Percentiles rank a stretch among this genome's conserved stretches.
phyloP scores from a whole-genome alignment of 2,797 vertebrate species.

The Pogoniulus pusillus region DNA sequence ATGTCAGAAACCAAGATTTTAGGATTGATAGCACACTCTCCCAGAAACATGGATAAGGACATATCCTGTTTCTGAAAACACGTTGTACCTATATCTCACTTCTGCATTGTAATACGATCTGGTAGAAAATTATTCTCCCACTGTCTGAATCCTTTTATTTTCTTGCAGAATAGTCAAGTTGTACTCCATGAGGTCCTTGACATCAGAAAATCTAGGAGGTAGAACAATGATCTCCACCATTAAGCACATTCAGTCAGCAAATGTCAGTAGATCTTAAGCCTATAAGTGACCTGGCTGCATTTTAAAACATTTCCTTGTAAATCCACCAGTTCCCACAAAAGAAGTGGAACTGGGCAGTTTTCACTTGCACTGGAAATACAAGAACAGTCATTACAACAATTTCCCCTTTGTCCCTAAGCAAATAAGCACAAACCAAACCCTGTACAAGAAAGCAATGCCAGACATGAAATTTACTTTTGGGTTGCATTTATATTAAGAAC shows the following conservation, averaged over 20 bases:
- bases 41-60: neutral
- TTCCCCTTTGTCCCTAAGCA: neutral
- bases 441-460: neutral
- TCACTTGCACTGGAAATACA: neutral
- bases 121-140: neutral
- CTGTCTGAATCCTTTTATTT: neutral
- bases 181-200: neutral
- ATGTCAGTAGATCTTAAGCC: neutral
- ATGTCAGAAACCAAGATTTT: constrained; percentile 25
- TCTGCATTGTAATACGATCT: neutral
- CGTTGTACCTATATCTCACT: neutral
- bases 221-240: neutral
- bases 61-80: neutral
- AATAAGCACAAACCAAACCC: neutral
- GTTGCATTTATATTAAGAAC: neutral
- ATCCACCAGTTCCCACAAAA: neutral
- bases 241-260: neutral
- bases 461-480: neutral
- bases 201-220: neutral
- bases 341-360: neutral
- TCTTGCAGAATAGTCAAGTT: neutral
- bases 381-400: neutral
- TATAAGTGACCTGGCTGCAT: neutral
- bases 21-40: neutral
- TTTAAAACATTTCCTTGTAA: neutral